Evolutionary conservation across 1,140 invertebrate species (phyloP), one percentile per base, ranked within the genome.

Genomic region (Latrodectus geometricus): DNA sequence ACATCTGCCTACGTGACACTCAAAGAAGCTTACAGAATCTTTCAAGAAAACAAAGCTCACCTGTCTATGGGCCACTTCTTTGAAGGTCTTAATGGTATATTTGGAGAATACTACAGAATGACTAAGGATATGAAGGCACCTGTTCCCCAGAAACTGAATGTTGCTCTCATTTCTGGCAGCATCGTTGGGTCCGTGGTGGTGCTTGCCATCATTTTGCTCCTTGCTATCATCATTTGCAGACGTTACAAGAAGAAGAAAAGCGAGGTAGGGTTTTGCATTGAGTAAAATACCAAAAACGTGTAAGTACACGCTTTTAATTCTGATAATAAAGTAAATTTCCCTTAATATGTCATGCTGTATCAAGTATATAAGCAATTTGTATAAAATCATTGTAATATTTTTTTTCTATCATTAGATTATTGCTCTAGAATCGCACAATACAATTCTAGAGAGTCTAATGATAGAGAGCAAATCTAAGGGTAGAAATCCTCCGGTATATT

Each of bases 21-120:
- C 8, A 17, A 79, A 5, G 85, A 87, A 20, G 85, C 85, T 12
- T 69, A 87, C 54, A 56, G 70, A 4, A 80, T 87, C 8, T 87
- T 79, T 56, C n/a, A 73, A 52, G 77, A 87, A 35, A 79, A 87
- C 20, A 87, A 87, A 35, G 76, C 69, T 61, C n/a, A 87, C 17
- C 80, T 87, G 11, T 21, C 85, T 9, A 20, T 14, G 0, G 69
- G 76, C 54, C 56, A 80, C 52, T 87, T 79, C 35, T 87, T 49
- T 52, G 77, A 87, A 35, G 85, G 85, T 14, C n/a, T 87, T 5
- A 49, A 12, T 5, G 76, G 11, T 21, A 87, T 87, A 68, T 50
- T 87, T 0, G 15, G 21, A 4, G 85, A 73, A 35, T 86, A 78
- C 54, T 23, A 86, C n/a, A 15, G 20, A 8, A 50, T 21, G 20